Percentiles rank a stretch among this genome's conserved stretches.
phyloP scores from a whole-genome alignment of 2,797 vertebrate genomes.

The Megaceryle alcyon region DNA sequence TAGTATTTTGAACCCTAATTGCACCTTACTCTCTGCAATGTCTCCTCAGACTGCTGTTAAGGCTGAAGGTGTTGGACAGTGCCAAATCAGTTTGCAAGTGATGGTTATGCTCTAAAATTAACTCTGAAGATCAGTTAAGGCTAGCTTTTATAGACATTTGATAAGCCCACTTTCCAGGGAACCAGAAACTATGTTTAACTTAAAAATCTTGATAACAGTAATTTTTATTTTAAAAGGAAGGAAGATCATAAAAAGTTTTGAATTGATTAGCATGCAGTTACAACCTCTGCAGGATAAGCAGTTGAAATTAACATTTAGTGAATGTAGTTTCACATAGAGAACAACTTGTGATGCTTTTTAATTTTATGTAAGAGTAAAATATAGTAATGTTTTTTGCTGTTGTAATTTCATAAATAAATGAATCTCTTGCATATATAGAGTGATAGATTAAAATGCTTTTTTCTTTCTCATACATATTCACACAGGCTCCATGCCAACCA shows the following conservation, averaged over 20 bases:
- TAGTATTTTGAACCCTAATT: neutral
- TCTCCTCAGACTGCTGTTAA: neutral
- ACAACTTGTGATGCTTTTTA: slow-evolving; percentile 3
- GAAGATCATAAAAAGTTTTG: neutral
- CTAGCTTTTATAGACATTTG: neutral
- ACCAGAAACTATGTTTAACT: neutral
- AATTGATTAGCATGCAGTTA: neutral
- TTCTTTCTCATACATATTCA: neutral
- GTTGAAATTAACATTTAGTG: neutral
- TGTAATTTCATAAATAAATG: neutral
- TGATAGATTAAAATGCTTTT: neutral
- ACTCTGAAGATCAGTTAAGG: neutral
- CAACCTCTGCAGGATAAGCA: neutral
- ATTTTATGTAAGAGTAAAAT: neutral
- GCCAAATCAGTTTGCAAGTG: neutral
- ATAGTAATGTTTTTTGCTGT: neutral
- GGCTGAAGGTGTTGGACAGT: neutral
- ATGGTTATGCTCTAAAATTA: neutral
- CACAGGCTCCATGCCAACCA: slow-evolving; percentile 96
- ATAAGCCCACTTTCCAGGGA: neutral
- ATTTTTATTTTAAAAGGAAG: neutral
- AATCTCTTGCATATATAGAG: neutral
- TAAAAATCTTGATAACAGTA: neutral
- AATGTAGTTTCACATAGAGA: neutral
- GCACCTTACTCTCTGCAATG: neutral